Percentiles rank a stretch among this genome's conserved stretches.
phyloP scores from a whole-genome alignment of 2,797 vertebrate genomes.

The Sternotherus odoratus region DNA sequence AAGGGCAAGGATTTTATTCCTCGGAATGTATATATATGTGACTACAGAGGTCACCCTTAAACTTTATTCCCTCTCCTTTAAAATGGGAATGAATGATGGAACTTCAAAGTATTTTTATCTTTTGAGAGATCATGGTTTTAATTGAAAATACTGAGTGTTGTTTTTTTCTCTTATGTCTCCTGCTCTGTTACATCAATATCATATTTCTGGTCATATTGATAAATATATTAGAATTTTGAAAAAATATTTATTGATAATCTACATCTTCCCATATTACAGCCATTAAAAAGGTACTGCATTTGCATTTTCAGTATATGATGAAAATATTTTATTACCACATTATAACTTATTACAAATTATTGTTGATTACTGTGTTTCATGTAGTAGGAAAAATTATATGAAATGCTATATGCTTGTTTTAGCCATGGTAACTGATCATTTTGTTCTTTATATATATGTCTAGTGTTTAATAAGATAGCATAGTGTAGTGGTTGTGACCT shows the following conservation, averaged over 20 bases:
- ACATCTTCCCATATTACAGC: neutral
- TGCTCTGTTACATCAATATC: neutral
- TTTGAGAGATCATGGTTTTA: rapidly evolving
- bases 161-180: neutral
- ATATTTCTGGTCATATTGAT: neutral
- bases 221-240: neutral
- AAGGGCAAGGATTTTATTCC: neutral
- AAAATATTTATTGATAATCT: neutral
- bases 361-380: neutral
- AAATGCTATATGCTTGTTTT: neutral
- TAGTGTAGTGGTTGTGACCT: neutral
- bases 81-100: neutral
- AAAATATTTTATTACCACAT: neutral
- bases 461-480: neutral
- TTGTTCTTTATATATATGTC: neutral
- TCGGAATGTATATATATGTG: neutral
- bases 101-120: neutral
- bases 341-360: neutral
- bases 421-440: neutral
- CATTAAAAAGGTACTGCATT: neutral
- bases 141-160: neutral
- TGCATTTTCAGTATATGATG: neutral
- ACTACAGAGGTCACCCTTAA: neutral
- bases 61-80: rapidly evolving
- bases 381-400: neutral